phyloP scores from a whole-genome alignment of 2,113 vertebrate genomes.

The Coturnix japonica region DNA sequence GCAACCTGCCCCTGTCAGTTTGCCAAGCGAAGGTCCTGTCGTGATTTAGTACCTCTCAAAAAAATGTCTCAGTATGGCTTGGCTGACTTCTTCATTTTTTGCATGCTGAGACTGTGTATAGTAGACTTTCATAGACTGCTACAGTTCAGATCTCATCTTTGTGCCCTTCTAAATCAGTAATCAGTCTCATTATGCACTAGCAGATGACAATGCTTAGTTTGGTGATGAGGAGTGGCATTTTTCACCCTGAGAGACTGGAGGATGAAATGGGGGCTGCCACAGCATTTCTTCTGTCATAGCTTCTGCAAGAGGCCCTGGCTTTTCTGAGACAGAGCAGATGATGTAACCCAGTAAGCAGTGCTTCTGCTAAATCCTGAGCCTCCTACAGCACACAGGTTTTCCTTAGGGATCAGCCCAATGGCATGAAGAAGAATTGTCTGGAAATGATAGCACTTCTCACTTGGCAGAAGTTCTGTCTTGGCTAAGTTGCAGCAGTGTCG shows the following conservation, averaged over 20 bases:
- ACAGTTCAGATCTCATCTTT: not conserved
- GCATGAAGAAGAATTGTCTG: not conserved
- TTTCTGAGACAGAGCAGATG: not conserved
- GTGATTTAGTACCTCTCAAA: not conserved
- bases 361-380: not conserved
- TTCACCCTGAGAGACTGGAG: not conserved
- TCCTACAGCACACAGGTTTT: not conserved
- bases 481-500: not conserved
- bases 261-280: not conserved
- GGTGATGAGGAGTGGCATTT: not conserved
- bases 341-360: not conserved
- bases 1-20: not conserved
- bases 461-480: not conserved
- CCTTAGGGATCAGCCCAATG: not conserved
- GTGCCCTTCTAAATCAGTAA: not conserved
- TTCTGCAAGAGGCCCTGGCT: not conserved
- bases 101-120: not conserved
- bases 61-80: not conserved
- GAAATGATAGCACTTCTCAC: not conserved
- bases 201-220: not conserved
- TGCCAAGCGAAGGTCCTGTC: slow-evolving; percentile 4
- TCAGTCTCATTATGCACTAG: not conserved
- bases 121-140: not conserved
- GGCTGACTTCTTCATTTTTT: not conserved
- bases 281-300: not conserved